Evolutionary conservation across 2,888 invertebrate species (phyloP).

Genomic region (Hydropsyche betteni): DNA sequence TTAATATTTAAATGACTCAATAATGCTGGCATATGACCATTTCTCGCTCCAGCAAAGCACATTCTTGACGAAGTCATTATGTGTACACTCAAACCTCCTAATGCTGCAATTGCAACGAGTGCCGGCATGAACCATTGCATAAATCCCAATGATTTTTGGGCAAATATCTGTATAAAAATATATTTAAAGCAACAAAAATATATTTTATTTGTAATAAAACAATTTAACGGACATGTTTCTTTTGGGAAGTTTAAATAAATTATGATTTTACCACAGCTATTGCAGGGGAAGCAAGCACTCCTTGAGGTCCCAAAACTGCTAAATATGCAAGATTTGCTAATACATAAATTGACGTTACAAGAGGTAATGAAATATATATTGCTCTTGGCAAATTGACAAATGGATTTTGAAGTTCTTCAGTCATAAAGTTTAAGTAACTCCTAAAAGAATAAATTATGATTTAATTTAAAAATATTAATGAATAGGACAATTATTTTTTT

Average conservation of each 20-base stretch:
- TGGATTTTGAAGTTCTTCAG: constrained; percentile 87
- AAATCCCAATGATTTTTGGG: constrained; percentile 76
- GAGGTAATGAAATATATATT: constrained; percentile 88
- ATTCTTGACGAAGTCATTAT: constrained; percentile 95
- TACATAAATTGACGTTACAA: constrained; percentile 89
- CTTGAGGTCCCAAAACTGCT: constrained; percentile 82
- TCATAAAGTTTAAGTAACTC: constrained; percentile 94
- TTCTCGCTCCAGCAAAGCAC: constrained; percentile 90
- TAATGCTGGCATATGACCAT: constrained; percentile 85
- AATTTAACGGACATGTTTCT: no score
- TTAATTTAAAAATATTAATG: no score
- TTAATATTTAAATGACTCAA: constrained; percentile 81
- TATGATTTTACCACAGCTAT: constrained; percentile 87
- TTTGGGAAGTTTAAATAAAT: background rate
- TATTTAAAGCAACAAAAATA: no score
- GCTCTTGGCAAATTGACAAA: constrained; percentile 90
- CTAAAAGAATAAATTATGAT: constrained; percentile 58
- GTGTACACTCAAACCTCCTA: constrained; percentile 93
- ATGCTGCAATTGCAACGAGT: constrained; percentile 90
- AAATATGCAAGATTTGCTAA: constrained; percentile 90
- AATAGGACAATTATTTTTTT: no score
- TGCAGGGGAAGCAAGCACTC: constrained; percentile 88
- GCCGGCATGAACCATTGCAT: constrained; percentile 86
- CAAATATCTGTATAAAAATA: constrained; percentile 77
- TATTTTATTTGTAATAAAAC: no score